Percentiles rank a stretch among this genome's conserved stretches.
phyloP scores from a whole-genome alignment of 2,888 invertebrate species.

The Drosophila paramelanica region DNA sequence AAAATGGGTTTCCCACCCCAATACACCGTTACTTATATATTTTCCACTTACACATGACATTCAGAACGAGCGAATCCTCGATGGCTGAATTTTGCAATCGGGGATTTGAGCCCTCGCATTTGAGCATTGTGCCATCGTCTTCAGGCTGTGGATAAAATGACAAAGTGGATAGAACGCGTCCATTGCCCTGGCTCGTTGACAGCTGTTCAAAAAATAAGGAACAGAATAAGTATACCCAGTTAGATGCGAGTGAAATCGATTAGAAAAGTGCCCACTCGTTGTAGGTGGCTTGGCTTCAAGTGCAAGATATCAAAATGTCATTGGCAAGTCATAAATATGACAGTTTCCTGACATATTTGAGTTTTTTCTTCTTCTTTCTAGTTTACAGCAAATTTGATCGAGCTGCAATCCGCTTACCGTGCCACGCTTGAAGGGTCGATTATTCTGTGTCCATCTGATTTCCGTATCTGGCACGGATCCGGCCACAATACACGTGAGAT shows the following conservation, averaged over 20 bases:
- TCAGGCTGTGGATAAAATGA: constrained; percentile 93
- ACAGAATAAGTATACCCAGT: constrained; percentile 5
- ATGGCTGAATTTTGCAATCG: constrained; percentile 90
- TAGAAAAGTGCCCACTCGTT: constrained; percentile 67
- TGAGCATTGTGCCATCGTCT: constrained; percentile 93
- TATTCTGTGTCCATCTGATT: constrained; percentile 94
- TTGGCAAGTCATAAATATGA: constrained; percentile 68
- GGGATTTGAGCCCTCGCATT: constrained; percentile 94
- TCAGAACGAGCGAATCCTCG: constrained; percentile 92
- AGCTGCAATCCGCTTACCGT: constrained; percentile 87
- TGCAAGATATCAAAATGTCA: constrained; percentile 60
- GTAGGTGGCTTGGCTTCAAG: constrained; percentile 36
- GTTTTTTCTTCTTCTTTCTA: constrained; percentile 13
- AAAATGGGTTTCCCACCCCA: constrained; percentile 32
- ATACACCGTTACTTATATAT: constrained; percentile 1
- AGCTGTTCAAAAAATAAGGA: constrained; percentile 85
- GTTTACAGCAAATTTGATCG: neutral
- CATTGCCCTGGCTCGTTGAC: constrained; percentile 88
- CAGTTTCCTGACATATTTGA: constrained; percentile 48
- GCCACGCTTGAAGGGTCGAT: constrained; percentile 90
- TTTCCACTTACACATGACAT: constrained; percentile 94
- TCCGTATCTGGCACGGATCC: constrained; percentile 95
- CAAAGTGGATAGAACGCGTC: constrained; percentile 90
- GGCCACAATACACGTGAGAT: constrained; percentile 91
- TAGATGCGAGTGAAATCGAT: constrained; percentile 71